Evolutionary conservation across 2,888 invertebrate genomes (phyloP).

Genomic region (Anticlea derivata): DNA sequence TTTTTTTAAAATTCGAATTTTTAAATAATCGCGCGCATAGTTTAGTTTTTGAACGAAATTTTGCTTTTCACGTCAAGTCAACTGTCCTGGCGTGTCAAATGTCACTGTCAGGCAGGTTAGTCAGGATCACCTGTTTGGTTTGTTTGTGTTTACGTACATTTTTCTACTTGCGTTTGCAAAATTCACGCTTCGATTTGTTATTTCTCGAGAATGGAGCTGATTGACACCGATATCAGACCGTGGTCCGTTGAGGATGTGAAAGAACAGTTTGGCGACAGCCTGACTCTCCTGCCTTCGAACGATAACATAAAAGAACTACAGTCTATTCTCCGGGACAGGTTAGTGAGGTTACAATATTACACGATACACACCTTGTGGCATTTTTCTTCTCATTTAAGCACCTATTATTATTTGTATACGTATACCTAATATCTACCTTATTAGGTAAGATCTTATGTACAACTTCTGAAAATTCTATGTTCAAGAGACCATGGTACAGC

Average conservation of each 20-base stretch:
- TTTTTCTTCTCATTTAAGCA: neutral
- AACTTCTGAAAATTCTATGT: too few relatives aligned
- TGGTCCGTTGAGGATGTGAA: constrained; percentile 72
- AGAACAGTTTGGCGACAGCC: constrained; percentile 87
- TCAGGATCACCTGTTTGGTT: too few relatives aligned
- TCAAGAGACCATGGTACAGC: too few relatives aligned
- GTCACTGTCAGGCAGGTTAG: constrained; percentile 1
- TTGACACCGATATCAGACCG: constrained; percentile 70
- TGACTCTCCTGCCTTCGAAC: constrained; percentile 88
- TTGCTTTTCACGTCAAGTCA: neutral
- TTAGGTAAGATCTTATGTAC: too few relatives aligned
- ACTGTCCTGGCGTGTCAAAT: too few relatives aligned
- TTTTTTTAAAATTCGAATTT: too few relatives aligned
- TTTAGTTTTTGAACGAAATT: constrained; percentile 10
- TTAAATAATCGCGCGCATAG: too few relatives aligned
- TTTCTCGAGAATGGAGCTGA: constrained; percentile 69
- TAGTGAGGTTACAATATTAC: constrained; percentile 81
- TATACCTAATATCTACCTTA: too few relatives aligned
- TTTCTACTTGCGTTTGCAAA: neutral
- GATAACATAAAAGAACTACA: constrained; percentile 93
- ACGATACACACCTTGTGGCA: constrained; percentile 27
- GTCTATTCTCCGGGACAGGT: constrained; percentile 95
- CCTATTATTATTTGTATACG: too few relatives aligned
- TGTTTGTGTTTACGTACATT: neutral
- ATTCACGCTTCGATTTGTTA: constrained; percentile 4